These are phyloP conservation scores for Pomatorhinus ruficollis DNA, from an alignment of 2,113 vertebrate species.

Conservation along the genomic window DNA sequence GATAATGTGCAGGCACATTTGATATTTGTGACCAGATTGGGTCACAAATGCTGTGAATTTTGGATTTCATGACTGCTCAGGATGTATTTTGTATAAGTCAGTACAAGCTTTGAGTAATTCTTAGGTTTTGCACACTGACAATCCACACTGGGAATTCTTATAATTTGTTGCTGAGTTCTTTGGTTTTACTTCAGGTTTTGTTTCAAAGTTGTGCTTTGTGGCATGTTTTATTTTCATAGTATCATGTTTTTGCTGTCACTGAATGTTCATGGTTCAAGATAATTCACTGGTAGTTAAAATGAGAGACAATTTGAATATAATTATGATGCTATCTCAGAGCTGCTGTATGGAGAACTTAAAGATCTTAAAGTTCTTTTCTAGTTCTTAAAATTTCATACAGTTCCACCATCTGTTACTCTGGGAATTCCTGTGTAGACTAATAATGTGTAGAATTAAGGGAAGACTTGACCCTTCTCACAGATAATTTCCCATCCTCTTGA, in stretches of 20 bases:
- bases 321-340: neutral
- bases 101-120: neutral
- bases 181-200: rapidly evolving
- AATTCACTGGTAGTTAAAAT: neutral
- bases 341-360: neutral
- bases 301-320: neutral
- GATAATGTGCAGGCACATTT: neutral
- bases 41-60: neutral
- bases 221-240: neutral
- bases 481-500: neutral
- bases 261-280: neutral
- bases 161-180: neutral
- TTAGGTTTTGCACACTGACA: neutral
- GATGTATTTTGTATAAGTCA: neutral
- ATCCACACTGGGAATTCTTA: neutral
- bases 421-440: neutral
- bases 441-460: neutral
- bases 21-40: neutral
- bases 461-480: neutral
- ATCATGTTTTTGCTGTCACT: neutral
- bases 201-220: neutral
- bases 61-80: neutral
- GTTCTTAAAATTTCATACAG: neutral
- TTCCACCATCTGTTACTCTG: neutral
- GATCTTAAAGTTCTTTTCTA: neutral